Evolutionary conservation across 2,888 invertebrate genomes (phyloP), one percentile per base, ranked within the genome.

Genomic region (Epicampocera succincta): DNA sequence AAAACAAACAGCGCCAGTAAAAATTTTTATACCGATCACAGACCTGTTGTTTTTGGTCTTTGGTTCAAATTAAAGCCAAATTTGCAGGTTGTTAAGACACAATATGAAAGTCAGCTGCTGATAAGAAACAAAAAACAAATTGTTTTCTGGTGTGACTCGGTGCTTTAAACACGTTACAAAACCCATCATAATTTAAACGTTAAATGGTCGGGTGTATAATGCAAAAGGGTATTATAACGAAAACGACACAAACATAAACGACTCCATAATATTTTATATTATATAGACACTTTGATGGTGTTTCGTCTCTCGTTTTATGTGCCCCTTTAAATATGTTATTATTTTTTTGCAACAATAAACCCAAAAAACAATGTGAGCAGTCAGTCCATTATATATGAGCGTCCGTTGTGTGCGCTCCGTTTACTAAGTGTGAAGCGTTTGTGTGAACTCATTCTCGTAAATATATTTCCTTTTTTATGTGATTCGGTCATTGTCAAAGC

Each of bases 221-320:
- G 33, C 33, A 8, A 5, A 33, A 33, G 33, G 3, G 29, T 4
- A 29, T 25, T 25, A 25, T 25, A 63, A 56, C 33, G 33, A 74
- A 11, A 48, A 38, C 15, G 46, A 12, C 29, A 38, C 3, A 54
- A n/a, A 33, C 42, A 44, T 29, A 68, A 75, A 77, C 52, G 63
- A 40, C 46, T 9, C 68, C 11, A 77, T 81, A 73, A 77, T 74
- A 81, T 81, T 73, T 81, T 81, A 81, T 81, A 46, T 81, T 81
- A 81, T 81, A 46, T 63, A 52, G 69, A 74, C 65, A 77, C 74
- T 81, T 69, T 48, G 56, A 72, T 61, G 68, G 72, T 65, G 61
- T 56, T 66, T 54, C n/a, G n/a, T 74, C 50, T 63, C 50, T 65
- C 56, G 12, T 61, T 72, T 76, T 61, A 61, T 54, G 54, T 54